Evolutionary conservation across 2,113 vertebrate genomes (phyloP), one percentile per base, ranked within the genome.

Genomic region (Cyphotilapia sp.): DNA sequence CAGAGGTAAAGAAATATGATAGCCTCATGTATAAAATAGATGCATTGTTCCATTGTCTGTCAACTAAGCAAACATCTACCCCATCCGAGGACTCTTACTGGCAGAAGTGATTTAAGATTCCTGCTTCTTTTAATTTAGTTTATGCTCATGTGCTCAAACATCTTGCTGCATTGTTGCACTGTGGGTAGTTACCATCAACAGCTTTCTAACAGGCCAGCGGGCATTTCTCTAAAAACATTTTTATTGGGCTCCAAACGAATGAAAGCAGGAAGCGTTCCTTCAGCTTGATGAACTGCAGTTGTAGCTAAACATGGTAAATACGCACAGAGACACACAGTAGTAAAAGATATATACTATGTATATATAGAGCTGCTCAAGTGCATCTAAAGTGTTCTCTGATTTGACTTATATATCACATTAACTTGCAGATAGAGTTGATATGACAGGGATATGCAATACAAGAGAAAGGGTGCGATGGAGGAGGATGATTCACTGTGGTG

Each of bases 81-180:
- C 40, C 53, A 22, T 56, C 12, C 3, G 27, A 86, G 85, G 66
- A 83, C n/a, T 57, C 56, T 90, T 66, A 33, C 76, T 85, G 78
- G 78, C 84, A 88, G 86, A 29, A 81, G 56, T 80, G 80, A 93
- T 87, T 84, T 86, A 66, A 81, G 51, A 80, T 88, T 91, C 45
- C 42, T 81, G 38, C 89, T 85, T 38, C 84, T 85, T 86, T 90
- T 88, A 83, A 92, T 88, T 87, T 88, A 82, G 61, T 89, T 92
- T 80, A 78, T 84, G 81, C 49, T 87, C 38, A 56, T 86, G 81
- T 66, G 63, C 69, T 87, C 24, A 83, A 91, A 87, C 91, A 66
- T 84, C 82, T 88, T 84, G 82, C 61, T 83, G 90, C 82, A 87
- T 51, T 86, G 85, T 59, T 81, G 78, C 66, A n/a, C 84, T 61